Base-by-base conservation (phyloP, 2,113 vertebrate species). In the Oenanthe oenanthe region DNA sequence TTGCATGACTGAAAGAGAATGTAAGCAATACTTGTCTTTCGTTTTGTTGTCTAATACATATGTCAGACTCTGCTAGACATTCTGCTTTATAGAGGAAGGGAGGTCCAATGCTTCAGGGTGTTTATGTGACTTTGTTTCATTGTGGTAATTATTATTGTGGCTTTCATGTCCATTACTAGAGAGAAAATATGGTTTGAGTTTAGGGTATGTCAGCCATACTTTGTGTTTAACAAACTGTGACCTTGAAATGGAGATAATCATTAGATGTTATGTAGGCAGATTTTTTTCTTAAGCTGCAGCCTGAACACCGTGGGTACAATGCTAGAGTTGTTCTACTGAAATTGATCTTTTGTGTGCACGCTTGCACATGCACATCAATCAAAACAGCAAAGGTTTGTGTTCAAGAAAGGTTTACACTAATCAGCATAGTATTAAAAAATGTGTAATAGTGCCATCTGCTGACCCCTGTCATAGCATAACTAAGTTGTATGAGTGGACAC, bases 391-490 rank as follows among this genome's bases (percentile, higher is more conserved):
- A 58, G 53, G 12, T 68, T 82, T 89, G 42, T 65, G 8, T 85
- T 76, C 51, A 84, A 53, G 51, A 63, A 67, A 58, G 54, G 53
- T 50, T 88, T 70, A 26, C 32, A 32, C 28, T 48, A 68, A 72
- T 67, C 88, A 53, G 5, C 1, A 2, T 38, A 32, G 22, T 65
- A 68, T 89, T 93, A 81, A 93, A 78, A 77, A 93, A 93, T 66
- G 82, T 90, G 74, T 85, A 50, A 89, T 73, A 95, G 92, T 96
- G 95, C 95, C 96, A 97, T 93, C 96, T 97, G 90, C 90, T 97
- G 96, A 93, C 82, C 74, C 56, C 50, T 89, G 90, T 90, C 78
- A 66, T 61, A 61, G 19, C 13, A 12, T 58, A 65, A 43, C 32
- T 40, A n/a, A 79, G 8, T 68, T 63, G n/a, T 48, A 5, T 45